phyloP scores from a whole-genome alignment of 92 coral and sea anemone genomes.

The Umimayanthus kanabou region DNA sequence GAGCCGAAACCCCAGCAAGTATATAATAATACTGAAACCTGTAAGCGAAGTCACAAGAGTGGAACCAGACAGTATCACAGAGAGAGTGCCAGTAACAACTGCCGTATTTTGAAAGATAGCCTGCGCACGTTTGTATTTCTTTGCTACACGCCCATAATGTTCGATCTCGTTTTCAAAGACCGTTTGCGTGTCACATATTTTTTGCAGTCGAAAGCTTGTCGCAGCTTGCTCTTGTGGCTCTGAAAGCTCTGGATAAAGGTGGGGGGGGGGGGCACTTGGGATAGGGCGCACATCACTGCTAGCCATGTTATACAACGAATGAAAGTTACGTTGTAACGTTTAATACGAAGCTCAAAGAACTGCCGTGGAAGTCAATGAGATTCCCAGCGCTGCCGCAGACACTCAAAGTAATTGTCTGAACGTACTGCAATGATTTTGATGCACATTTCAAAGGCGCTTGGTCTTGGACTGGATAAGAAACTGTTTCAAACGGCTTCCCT shows the following conservation, averaged over 20 bases:
- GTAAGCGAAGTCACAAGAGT: constrained; percentile 16
- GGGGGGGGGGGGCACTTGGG: too few relatives aligned
- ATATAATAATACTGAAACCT: neutral
- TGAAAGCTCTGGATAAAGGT: neutral
- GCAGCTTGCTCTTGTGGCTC: neutral
- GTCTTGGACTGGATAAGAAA: too few relatives aligned
- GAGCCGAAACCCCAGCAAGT: neutral
- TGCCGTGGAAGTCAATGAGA: too few relatives aligned
- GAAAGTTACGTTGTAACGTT: too few relatives aligned
- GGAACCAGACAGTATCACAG: neutral
- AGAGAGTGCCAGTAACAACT: neutral
- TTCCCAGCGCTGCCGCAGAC: too few relatives aligned
- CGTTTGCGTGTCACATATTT: neutral
- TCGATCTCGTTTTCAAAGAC: neutral
- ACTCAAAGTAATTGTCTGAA: too few relatives aligned
- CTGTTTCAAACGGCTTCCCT: neutral
- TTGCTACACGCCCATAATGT: neutral
- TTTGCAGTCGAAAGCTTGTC: neutral
- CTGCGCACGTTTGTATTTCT: neutral
- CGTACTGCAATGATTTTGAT: neutral
- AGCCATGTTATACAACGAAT: too few relatives aligned
- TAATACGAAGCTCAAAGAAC: too few relatives aligned
- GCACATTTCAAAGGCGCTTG: neutral
- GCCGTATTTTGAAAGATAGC: constrained; percentile 10
- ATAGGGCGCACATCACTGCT: too few relatives aligned